Percentiles rank a stretch among this genome's conserved stretches.
Evolutionary conservation across 2,888 invertebrate species (phyloP).

Genomic region (Tortrix viridana): DNA sequence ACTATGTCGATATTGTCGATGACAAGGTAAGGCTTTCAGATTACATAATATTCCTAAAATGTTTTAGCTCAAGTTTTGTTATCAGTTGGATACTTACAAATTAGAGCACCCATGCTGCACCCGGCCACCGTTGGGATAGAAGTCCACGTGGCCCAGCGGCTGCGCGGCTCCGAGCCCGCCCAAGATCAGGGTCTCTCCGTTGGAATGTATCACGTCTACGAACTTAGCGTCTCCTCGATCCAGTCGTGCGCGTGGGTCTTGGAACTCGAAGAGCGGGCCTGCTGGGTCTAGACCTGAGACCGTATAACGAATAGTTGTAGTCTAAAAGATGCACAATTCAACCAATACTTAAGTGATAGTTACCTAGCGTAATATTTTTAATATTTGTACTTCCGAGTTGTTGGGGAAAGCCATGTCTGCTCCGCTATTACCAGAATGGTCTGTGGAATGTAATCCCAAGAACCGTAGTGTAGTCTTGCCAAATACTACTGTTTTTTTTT

Average conservation of each 20-base stretch:
- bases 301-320: background rate
- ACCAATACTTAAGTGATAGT: no score
- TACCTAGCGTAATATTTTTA: no score
- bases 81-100: slow-evolving; percentile 80
- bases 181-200: slow-evolving; percentile 95
- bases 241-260: slow-evolving; percentile 92
- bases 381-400: no score
- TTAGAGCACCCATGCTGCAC: slow-evolving; percentile 97
- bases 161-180: slow-evolving; percentile 96
- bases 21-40: no score
- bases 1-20: no score
- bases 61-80: no score
- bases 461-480: no score
- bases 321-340: background rate
- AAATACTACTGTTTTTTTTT: background rate
- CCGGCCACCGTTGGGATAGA: slow-evolving; percentile 95
- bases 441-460: no score
- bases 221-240: slow-evolving; percentile 94
- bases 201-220: slow-evolving; percentile 97
- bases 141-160: slow-evolving; percentile 96
- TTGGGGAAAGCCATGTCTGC: background rate
- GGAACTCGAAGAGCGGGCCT: slow-evolving; percentile 95
- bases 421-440: no score
- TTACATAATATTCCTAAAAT: no score
- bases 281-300: slow-evolving; percentile 92